Conservation (phyloP, 2,113 vertebrate genomes). For the Crypturellus undulatus region DNA sequence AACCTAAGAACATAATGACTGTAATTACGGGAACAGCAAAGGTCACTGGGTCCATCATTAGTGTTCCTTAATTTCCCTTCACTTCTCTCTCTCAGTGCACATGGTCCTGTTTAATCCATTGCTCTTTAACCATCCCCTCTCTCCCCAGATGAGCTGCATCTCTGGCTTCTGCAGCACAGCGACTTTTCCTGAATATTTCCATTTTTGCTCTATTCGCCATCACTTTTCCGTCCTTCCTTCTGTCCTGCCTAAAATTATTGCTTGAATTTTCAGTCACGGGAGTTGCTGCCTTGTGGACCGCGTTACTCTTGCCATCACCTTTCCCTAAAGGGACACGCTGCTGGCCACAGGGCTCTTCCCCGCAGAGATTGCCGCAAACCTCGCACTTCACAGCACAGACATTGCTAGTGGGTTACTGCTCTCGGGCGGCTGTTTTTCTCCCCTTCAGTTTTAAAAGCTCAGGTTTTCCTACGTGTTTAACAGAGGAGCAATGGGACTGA, state of each 20-base stretch:
- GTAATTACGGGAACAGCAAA: constrained; percentile 30
- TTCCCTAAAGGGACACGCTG: background rate
- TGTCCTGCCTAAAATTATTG: background rate
- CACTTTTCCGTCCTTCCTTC: background rate
- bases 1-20: constrained; percentile 50
- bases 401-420: too few relatives aligned
- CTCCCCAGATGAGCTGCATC: background rate
- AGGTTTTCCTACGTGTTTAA: background rate
- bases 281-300: background rate
- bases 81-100: background rate
- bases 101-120: background rate
- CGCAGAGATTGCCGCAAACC: too few relatives aligned
- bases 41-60: constrained; percentile 17
- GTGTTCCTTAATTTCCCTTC: constrained; percentile 42
- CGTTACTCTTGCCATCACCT: background rate
- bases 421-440: background rate
- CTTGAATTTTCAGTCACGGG: background rate
- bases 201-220: background rate
- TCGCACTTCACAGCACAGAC: too few relatives aligned
- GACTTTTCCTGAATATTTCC: background rate
- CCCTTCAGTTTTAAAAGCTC: background rate
- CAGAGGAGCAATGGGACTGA: background rate
- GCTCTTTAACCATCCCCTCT: background rate
- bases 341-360: background rate
- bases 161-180: background rate